Conservation (phyloP, 1,140 invertebrate species). For the Penaeus japonicus region DNA sequence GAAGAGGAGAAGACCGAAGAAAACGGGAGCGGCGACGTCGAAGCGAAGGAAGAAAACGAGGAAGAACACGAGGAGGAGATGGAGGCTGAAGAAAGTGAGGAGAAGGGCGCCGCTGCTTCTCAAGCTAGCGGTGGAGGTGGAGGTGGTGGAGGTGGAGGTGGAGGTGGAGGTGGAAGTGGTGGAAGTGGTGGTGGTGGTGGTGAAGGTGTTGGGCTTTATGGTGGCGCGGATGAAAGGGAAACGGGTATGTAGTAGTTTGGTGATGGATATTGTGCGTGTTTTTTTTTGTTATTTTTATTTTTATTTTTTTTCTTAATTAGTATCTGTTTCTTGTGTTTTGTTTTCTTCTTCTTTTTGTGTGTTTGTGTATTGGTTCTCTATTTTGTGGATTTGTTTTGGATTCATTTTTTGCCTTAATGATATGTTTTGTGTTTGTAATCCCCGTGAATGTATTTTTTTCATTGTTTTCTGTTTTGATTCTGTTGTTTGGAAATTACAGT, state of each 20-base stretch:
- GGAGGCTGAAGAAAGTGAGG: slow-evolving; percentile 37
- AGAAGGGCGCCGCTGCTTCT: background rate
- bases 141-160: background rate
- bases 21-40: background rate
- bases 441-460: too few species aligned
- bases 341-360: too few species aligned
- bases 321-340: too few species aligned
- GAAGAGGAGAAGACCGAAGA: background rate
- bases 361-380: too few species aligned
- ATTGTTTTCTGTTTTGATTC: too few species aligned
- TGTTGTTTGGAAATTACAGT: too few species aligned
- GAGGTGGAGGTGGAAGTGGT: background rate
- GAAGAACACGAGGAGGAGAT: background rate
- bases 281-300: background rate
- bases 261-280: background rate
- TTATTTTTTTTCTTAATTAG: too few species aligned
- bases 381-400: too few species aligned
- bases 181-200: slow-evolving; percentile 10
- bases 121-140: background rate
- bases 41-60: too few species aligned
- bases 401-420: too few species aligned
- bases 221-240: background rate
- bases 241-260: background rate
- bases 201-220: background rate
- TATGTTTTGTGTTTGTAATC: too few species aligned